Conservation (phyloP, 2,888 invertebrate genomes). For the Cepaea hortensis region DNA sequence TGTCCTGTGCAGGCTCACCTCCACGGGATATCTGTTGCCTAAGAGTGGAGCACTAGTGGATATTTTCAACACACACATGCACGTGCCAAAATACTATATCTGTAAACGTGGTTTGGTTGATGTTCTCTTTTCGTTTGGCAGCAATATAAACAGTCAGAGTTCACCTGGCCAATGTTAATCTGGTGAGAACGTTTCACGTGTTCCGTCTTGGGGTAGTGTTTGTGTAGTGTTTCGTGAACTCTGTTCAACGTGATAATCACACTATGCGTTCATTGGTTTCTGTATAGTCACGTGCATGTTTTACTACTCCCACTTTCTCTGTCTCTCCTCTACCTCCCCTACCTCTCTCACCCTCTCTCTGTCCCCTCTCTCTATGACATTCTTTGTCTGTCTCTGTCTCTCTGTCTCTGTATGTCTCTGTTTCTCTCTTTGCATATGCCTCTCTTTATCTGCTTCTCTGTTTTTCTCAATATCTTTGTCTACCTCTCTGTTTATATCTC, state of each 20-base stretch:
- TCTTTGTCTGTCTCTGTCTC: neutral
- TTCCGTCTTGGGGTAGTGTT: no score
- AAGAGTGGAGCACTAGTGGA: no score
- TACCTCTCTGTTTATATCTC: neutral
- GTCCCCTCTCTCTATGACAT: neutral
- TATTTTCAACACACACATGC: slow-evolving; percentile 14
- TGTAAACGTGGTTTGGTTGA: slow-evolving; percentile 12
- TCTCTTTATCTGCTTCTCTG: neutral
- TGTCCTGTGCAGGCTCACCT: no score
- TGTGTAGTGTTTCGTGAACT: no score
- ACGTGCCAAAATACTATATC: slow-evolving; percentile 17
- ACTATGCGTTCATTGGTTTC: no score
- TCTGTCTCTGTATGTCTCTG: neutral
- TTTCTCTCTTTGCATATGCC: neutral
- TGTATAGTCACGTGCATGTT: no score
- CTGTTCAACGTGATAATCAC: no score
- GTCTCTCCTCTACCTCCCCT: no score
- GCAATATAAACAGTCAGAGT: neutral
- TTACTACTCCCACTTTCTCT: no score
- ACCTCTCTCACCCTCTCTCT: neutral
- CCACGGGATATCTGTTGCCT: no score
- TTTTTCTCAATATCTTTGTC: neutral
- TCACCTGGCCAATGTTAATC: neutral
- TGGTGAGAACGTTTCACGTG: no score
- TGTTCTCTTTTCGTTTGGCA: neutral